These are phyloP conservation scores for Ardeotis arabs DNA, from an alignment of 2,113 vertebrate genomes.

Conservation along the genomic window DNA sequence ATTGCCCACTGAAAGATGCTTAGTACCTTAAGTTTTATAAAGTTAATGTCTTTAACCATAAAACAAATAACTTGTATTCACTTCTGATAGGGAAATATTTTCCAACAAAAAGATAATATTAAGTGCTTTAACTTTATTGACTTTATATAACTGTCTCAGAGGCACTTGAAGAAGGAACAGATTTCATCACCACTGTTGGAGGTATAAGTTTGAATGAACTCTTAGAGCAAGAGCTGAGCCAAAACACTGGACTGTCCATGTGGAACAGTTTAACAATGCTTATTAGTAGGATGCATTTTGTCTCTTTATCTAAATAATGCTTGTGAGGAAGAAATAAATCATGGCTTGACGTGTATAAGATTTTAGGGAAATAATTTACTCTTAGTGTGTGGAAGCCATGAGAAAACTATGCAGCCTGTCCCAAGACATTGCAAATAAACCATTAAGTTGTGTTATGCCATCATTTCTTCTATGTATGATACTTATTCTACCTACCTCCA, in stretches of 20 bases:
- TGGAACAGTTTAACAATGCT: neutral
- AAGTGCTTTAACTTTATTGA: conserved; percentile 4
- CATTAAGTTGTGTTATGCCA: neutral
- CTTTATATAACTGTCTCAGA: neutral
- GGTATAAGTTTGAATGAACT: conserved; percentile 11
- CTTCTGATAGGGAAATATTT: neutral
- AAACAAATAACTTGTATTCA: neutral
- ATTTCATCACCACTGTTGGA: neutral
- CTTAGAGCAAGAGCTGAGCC: conserved; percentile 22
- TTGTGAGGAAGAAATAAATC: neutral
- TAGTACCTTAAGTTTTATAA: conserved; percentile 44
- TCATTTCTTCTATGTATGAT: neutral
- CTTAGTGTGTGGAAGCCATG: neutral
- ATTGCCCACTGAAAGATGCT: neutral
- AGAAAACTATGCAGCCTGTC: neutral
- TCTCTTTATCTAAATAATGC: conserved; percentile 13
- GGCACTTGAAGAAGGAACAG: conserved; percentile 33
- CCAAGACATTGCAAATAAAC: neutral
- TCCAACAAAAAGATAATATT: neutral
- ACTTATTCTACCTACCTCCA: neutral
- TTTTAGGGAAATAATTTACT: neutral
- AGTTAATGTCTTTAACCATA: conserved; percentile 23
- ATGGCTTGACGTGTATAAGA: neutral
- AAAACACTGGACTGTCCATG: neutral
- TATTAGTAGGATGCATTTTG: conserved; percentile 22